Conservation (phyloP, 2,888 invertebrate species). For the Phortica okadai region DNA sequence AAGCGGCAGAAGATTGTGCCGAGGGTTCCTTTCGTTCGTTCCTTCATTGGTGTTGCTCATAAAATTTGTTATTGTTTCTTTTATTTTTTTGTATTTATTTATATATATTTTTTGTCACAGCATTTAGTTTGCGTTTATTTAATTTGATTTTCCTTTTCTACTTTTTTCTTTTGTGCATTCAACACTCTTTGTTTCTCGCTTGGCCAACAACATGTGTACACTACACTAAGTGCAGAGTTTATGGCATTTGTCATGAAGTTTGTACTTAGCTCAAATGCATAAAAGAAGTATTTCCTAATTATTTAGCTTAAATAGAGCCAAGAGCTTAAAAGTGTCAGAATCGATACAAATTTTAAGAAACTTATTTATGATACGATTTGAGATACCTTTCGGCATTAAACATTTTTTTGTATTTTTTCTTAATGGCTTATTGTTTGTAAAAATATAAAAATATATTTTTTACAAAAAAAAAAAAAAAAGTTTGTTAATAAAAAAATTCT, state of each 20-base stretch:
- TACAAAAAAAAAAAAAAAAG: too few species aligned
- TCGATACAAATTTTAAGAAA: too few species aligned
- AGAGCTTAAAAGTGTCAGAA: too few species aligned
- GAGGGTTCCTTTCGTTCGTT: not conserved
- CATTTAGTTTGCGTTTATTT: slow-evolving; percentile 65
- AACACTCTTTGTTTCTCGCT: slow-evolving; percentile 7
- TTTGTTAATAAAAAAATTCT: too few species aligned
- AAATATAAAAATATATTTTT: not conserved
- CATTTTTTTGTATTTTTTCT: not conserved
- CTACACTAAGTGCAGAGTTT: not conserved
- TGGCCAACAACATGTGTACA: too few species aligned
- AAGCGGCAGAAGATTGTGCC: not conserved
- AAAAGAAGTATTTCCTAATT: too few species aligned
- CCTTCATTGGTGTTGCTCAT: not conserved
- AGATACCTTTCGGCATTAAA: too few species aligned
- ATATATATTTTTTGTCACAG: slow-evolving; percentile 24
- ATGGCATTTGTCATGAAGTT: slow-evolving; percentile 28
- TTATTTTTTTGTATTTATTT: not conserved
- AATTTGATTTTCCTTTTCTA: slow-evolving; percentile 36
- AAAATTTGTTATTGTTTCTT: not conserved
- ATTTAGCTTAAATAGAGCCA: too few species aligned
- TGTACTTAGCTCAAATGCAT: not conserved
- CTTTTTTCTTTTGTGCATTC: not conserved
- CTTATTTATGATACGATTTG: too few species aligned
- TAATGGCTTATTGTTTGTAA: not conserved